Base-by-base conservation (phyloP, 2,797 vertebrate species). In the Hylomyscus alleni region DNA sequence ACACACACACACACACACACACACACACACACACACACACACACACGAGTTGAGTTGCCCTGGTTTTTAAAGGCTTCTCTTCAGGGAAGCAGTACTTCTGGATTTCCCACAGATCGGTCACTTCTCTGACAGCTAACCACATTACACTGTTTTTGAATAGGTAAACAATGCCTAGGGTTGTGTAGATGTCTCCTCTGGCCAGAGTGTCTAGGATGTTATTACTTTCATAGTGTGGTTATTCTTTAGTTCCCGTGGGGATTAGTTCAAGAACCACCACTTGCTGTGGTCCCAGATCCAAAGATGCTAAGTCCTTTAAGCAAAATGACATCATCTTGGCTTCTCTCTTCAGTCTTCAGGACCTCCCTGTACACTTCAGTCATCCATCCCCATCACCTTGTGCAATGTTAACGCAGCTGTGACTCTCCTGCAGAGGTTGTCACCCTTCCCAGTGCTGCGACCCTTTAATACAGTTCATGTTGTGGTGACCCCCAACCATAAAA, bases 301-400 rank as follows among this genome's bases (percentile, higher is more conserved):
- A 58, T 60, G 40, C 50, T 37, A 67, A 77, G 31, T 22, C 54
- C 34, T 52, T 56, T 56, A 67, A 52, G 29, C 26, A 81, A 54
- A 69, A 54, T 4, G 12, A 44, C 44, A 0, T 2, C 10, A 8
- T 12, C 12, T 2, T 40, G 26, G n/a, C 6, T 6, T 37, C 6
- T 31, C 47, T 17, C 29, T 31, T 84, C 12, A 0, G 4, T n/a
- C n/a, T n/a, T n/a, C 20, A 54, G 2, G 26, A 37, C 67, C n/a
- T 69, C 22, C 4, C 24, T 0, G 10, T 50, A 17, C 44, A 58
- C 40, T 19, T 24, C 26, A 29, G 7, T 19, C 44, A 44, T 44
- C 24, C 24, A 52, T 9, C n/a, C n/a, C n/a, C 29, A 34, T 11
- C 26, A 13, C 58, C 26, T 19, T 11, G 44, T 58, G 15, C 15